These are phyloP conservation scores for Branchinecta sandiegonensis DNA, from an alignment of 2,888 invertebrate genomes.

Conservation along the genomic window DNA sequence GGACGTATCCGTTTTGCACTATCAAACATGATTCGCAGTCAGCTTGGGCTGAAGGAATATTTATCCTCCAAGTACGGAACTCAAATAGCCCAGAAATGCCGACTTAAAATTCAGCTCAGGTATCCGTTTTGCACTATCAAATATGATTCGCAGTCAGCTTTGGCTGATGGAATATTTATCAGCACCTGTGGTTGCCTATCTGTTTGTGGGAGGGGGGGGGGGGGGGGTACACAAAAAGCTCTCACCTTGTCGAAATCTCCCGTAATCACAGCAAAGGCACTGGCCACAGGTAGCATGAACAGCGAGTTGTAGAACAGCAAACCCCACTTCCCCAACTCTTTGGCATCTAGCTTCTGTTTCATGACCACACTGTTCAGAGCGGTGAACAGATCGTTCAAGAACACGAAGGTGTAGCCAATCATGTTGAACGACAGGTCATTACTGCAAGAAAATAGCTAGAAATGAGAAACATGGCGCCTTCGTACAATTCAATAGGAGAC, in stretches of 20 bases:
- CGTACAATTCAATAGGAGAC: too few relatives aligned
- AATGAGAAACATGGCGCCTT: too few relatives aligned
- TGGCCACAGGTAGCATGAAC: constrained; percentile 47
- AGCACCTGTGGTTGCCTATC: too few relatives aligned
- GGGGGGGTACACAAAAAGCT: background rate
- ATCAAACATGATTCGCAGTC: too few relatives aligned
- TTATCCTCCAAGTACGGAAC: too few relatives aligned
- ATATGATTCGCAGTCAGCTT: too few relatives aligned
- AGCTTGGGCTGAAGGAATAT: too few relatives aligned
- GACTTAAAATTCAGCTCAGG: too few relatives aligned
- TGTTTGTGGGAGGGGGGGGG: background rate
- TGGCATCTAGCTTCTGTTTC: constrained; percentile 89
- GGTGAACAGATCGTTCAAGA: constrained; percentile 84
- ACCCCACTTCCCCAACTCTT: constrained; percentile 81
- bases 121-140: too few relatives aligned
- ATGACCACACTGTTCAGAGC: constrained; percentile 95
- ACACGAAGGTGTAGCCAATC: constrained; percentile 74
- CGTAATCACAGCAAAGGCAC: constrained; percentile 28
- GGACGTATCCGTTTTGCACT: too few relatives aligned
- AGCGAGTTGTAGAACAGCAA: constrained; percentile 82
- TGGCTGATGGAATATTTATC: too few relatives aligned
- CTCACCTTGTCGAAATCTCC: constrained; percentile 31
- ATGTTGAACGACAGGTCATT: constrained; percentile 87
- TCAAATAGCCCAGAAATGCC: too few relatives aligned
- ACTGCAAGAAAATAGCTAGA: constrained; percentile 30